Evolutionary conservation across 2,888 invertebrate genomes (phyloP).

Genomic region (Spisula solida): DNA sequence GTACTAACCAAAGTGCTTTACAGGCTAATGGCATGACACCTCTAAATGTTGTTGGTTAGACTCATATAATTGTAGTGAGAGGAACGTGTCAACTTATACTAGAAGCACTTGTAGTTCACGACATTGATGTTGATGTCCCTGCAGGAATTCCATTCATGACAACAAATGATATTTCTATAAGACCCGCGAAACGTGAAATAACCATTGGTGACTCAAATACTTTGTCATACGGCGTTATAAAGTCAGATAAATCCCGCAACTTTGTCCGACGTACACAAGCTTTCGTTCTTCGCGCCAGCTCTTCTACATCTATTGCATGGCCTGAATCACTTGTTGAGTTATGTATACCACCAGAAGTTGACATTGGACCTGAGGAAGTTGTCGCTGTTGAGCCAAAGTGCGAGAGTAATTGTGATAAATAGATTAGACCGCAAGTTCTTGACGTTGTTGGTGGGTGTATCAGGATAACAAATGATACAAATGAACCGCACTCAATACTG

Average conservation of each 20-base stretch:
- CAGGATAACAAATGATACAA: constrained; percentile 50
- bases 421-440: constrained; percentile 55
- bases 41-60: constrained; percentile 60
- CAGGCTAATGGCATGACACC: constrained; percentile 69
- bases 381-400: constrained; percentile 54
- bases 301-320: constrained; percentile 47
- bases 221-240: constrained; percentile 6
- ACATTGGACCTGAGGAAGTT: constrained; percentile 19
- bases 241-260: too few species aligned
- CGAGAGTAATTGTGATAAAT: not conserved
- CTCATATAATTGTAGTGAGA: constrained; percentile 36
- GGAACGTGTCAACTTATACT: constrained; percentile 24
- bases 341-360: constrained; percentile 37
- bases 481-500: constrained; percentile 30
- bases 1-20: too few species aligned
- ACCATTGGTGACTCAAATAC: constrained; percentile 41
- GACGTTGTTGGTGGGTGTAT: constrained; percentile 54
- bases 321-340: constrained; percentile 66
- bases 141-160: constrained; percentile 73
- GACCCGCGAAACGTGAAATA: constrained; percentile 62
- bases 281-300: not conserved
- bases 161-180: constrained; percentile 69
- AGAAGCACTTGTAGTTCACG: constrained; percentile 59
- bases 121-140: constrained; percentile 68
- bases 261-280: constrained; percentile 30